Percentiles rank a stretch among this genome's conserved stretches.
Evolutionary conservation across 2,113 vertebrate genomes (phyloP).

Genomic region (Urocynchramus pylzowi): DNA sequence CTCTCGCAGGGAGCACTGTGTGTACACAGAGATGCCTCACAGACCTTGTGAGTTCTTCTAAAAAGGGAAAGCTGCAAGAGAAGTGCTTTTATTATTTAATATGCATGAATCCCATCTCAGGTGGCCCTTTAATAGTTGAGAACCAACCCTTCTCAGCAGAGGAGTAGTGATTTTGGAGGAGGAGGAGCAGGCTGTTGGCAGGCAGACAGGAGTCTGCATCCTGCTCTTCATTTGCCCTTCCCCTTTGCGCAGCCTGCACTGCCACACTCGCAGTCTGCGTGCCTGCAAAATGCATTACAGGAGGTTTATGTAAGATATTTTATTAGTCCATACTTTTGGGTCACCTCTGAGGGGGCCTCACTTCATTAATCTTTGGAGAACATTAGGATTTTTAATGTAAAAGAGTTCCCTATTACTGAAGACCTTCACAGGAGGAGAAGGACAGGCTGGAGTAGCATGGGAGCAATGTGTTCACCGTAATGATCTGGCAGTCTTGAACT

Average conservation of each 20-base stretch:
- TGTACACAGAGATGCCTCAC: not conserved
- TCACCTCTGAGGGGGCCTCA: not conserved
- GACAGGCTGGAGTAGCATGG: not conserved
- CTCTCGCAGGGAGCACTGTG: fast-evolving
- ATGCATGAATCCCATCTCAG: not conserved
- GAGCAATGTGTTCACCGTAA: not conserved
- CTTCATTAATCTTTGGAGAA: not conserved
- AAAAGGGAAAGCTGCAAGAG: not conserved
- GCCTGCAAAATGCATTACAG: not conserved
- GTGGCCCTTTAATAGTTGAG: not conserved
- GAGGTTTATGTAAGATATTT: not conserved
- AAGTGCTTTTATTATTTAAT: not conserved
- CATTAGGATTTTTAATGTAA: not conserved
- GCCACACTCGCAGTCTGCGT: not conserved
- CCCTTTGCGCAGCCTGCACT: not conserved
- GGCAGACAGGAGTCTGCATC: not conserved
- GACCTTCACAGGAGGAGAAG: not conserved
- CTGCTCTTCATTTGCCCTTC: conserved; percentile 40
- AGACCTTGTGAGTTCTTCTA: not conserved
- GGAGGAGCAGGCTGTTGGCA: not conserved
- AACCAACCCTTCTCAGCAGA: not conserved
- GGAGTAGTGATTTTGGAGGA: not conserved
- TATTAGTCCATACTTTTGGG: not conserved
- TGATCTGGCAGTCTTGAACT: not conserved
- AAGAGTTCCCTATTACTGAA: not conserved